Conservation (phyloP, 2,797 vertebrate genomes). For the Scleropages formosus region DNA sequence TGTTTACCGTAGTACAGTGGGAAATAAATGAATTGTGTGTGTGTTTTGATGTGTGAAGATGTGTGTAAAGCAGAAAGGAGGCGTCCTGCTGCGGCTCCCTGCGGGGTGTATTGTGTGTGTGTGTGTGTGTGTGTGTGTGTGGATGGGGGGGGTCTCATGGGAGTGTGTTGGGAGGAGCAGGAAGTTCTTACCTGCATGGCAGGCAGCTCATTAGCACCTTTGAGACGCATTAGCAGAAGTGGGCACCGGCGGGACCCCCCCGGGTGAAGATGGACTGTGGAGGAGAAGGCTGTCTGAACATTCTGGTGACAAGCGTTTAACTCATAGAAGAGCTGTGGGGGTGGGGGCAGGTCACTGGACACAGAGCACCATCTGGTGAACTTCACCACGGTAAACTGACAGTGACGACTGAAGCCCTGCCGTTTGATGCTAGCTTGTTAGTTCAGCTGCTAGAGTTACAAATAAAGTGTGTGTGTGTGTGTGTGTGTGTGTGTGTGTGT, state of each 20-base stretch:
- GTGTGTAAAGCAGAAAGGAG: constrained; percentile 29
- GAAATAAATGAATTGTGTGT: no score
- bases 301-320: constrained; percentile 31
- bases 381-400: constrained; percentile 23
- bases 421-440: not conserved
- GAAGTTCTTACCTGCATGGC: no score
- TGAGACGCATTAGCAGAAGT: no score
- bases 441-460: not conserved
- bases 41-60: not conserved
- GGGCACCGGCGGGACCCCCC: no score
- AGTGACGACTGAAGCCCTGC: constrained; percentile 31
- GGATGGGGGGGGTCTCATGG: no score
- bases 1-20: not conserved
- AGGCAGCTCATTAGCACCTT: no score
- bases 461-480: no score
- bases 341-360: constrained; percentile 37
- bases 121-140: not conserved
- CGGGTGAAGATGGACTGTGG: no score
- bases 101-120: constrained; percentile 6
- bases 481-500: not conserved
- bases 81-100: not conserved
- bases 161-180: no score
- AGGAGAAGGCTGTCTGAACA: no score
- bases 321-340: constrained; percentile 21
- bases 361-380: constrained; percentile 49